Evolutionary conservation across 2,797 vertebrate species (phyloP).

Genomic region (Cyclura pinguis): DNA sequence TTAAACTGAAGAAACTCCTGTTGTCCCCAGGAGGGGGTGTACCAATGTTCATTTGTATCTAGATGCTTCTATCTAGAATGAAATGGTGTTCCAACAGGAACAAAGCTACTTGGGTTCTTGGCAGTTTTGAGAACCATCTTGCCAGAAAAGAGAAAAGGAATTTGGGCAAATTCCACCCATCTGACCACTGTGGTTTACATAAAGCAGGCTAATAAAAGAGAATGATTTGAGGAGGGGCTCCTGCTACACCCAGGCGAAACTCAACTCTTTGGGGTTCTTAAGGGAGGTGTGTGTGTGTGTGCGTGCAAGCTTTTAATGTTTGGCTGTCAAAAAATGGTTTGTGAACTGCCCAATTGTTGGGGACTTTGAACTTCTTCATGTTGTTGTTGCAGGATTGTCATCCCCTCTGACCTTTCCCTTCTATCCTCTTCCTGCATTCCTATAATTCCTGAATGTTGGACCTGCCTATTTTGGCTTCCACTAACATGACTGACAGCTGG

Average conservation of each 20-base stretch:
- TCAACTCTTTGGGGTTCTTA: neutral
- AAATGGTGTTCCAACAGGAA: slow-evolving; percentile 1
- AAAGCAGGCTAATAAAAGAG: accelerated
- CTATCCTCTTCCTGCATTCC: neutral
- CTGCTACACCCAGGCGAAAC: neutral
- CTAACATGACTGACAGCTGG: slow-evolving; percentile 79
- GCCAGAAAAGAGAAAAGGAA: neutral
- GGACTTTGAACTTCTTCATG: slow-evolving; percentile 36
- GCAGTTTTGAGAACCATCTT: neutral
- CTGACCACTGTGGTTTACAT: neutral
- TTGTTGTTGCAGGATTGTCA: slow-evolving; percentile 47
- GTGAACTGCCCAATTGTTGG: neutral
- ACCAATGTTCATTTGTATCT: neutral
- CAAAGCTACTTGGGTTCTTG: slow-evolving; percentile 18
- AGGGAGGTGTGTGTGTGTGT: neutral
- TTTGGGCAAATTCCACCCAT: neutral
- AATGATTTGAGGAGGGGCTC: neutral
- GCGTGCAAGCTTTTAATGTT: neutral
- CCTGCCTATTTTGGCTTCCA: slow-evolving; percentile 56
- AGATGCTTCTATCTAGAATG: neutral
- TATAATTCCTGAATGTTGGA: slow-evolving; percentile 61
- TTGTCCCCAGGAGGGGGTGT: neutral
- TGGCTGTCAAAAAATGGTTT: neutral
- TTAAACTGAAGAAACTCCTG: neutral
- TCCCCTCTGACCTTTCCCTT: neutral